These are phyloP conservation scores for Congeria kusceri DNA, from an alignment of 2,888 invertebrate species.

Conservation along the genomic window DNA sequence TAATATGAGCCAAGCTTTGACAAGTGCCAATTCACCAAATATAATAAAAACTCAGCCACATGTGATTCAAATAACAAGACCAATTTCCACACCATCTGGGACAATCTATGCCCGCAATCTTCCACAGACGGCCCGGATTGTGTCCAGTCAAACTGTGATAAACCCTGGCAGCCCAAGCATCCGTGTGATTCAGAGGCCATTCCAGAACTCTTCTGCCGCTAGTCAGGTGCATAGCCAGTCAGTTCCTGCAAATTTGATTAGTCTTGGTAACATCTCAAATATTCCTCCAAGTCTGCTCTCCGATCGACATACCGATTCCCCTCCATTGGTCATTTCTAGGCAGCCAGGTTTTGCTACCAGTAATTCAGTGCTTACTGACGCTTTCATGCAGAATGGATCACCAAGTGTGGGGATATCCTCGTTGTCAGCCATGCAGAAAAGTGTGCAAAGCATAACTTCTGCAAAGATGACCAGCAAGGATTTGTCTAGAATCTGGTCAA, in stretches of 20 bases:
- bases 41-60: slow-evolving; percentile 41
- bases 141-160: slow-evolving; percentile 30
- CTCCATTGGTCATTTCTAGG: slow-evolving; percentile 61
- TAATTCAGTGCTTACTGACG: slow-evolving; percentile 54
- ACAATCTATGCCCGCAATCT: slow-evolving; percentile 20
- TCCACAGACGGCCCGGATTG: slow-evolving; percentile 30
- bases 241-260: slow-evolving; percentile 43
- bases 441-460: slow-evolving; percentile 50
- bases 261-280: slow-evolving; percentile 39
- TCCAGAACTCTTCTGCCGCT: slow-evolving; percentile 38
- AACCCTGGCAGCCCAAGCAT: slow-evolving; percentile 41
- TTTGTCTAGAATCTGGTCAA: slow-evolving; percentile 80
- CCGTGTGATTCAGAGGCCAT: slow-evolving; percentile 62
- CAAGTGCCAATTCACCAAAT: slow-evolving; percentile 10
- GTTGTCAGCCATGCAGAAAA: slow-evolving; percentile 58
- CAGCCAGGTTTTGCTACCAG: slow-evolving; percentile 61
- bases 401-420: slow-evolving; percentile 31
- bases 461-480: slow-evolving; percentile 75
- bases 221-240: slow-evolving; percentile 52
- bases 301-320: slow-evolving; percentile 44
- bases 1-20: slow-evolving; percentile 26
- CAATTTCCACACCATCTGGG: slow-evolving; percentile 17
- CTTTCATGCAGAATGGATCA: slow-evolving; percentile 28
- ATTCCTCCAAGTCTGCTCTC: slow-evolving; percentile 46
- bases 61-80: slow-evolving; percentile 49